phyloP scores from a whole-genome alignment of 1,140 invertebrate genomes.

The Carcinoscorpius rotundicauda region DNA sequence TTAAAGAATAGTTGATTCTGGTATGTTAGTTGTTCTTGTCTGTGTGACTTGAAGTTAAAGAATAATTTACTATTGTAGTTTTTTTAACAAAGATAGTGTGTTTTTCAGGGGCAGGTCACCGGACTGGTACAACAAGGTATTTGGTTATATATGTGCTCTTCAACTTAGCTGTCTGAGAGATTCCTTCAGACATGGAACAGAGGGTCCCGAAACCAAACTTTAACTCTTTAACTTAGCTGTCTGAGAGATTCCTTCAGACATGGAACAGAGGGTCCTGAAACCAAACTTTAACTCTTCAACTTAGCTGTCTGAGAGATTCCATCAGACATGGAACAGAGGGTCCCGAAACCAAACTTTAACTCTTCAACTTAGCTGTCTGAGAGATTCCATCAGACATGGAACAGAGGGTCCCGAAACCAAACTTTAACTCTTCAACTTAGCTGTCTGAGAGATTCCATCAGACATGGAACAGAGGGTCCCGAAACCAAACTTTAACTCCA shows the following conservation, averaged over 20 bases:
- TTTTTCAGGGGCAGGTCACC: slow-evolving; percentile 67
- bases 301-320: slow-evolving; percentile 66
- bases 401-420: slow-evolving; percentile 60
- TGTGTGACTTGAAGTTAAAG: no score
- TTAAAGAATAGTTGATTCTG: no score
- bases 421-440: slow-evolving; percentile 62
- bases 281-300: slow-evolving; percentile 61
- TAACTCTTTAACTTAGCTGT: slow-evolving; percentile 61
- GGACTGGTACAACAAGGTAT: slow-evolving; percentile 91
- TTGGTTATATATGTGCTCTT: slow-evolving; percentile 68
- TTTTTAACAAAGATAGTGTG: slow-evolving; percentile 25
- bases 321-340: slow-evolving; percentile 60
- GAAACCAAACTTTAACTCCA: slow-evolving; percentile 60
- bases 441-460: slow-evolving; percentile 71
- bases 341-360: slow-evolving; percentile 67
- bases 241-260: slow-evolving; percentile 76
- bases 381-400: slow-evolving; percentile 65
- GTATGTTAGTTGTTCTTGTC: no score
- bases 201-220: slow-evolving; percentile 63
- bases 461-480: slow-evolving; percentile 53
- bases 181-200: slow-evolving; percentile 62
- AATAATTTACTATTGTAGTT: slow-evolving; percentile 8
- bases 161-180: slow-evolving; percentile 66
- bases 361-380: slow-evolving; percentile 62
- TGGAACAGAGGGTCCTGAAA: slow-evolving; percentile 53